phyloP scores from a whole-genome alignment of 1,140 invertebrate species.

The Drosophila orena region DNA sequence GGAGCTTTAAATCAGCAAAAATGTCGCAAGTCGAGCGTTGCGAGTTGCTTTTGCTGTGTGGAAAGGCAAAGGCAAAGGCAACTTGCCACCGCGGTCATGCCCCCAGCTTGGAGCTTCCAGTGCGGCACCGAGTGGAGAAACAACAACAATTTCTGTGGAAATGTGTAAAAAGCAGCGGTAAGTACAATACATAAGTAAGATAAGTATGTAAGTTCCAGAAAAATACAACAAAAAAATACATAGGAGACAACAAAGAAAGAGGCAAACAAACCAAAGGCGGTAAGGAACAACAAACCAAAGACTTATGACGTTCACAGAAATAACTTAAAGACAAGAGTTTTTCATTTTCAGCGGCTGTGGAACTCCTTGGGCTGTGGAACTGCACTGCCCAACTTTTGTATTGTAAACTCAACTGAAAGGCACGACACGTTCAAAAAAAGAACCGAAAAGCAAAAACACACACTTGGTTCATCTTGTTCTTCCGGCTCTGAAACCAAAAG shows the following conservation, averaged over 20 bases:
- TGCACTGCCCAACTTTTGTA: conserved; percentile 49
- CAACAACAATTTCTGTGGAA: conserved; percentile 83
- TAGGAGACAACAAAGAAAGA: conserved; percentile 23
- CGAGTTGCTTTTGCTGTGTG: conserved; percentile 3
- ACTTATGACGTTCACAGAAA: conserved; percentile 66
- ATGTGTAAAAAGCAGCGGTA: conserved; percentile 70
- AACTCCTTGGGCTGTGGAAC: conserved; percentile 32
- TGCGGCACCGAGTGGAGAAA: conserved; percentile 66
- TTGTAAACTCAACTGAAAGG: conserved; percentile 47
- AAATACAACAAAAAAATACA: conserved; percentile 25
- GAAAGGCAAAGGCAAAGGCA: not conserved
- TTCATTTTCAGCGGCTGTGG: conserved; percentile 39
- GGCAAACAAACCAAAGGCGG: conserved; percentile 44
- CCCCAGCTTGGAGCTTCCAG: conserved; percentile 53
- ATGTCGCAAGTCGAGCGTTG: conserved; percentile 42
- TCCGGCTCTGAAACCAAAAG: conserved; percentile 46
- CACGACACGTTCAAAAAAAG: conserved; percentile 35
- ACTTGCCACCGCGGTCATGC: conserved; percentile 21
- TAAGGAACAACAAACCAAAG: conserved; percentile 54
- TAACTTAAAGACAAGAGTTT: conserved; percentile 70
- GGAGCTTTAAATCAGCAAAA: conserved; percentile 62
- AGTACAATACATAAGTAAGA: conserved; percentile 63
- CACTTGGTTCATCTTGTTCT: conserved; percentile 58
- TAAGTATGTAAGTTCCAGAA: conserved; percentile 58
- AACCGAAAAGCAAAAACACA: conserved; percentile 55